Evolutionary conservation across 2,113 vertebrate species (phyloP), one percentile per base, ranked within the genome.

Genomic region (Xerus inauris): DNA sequence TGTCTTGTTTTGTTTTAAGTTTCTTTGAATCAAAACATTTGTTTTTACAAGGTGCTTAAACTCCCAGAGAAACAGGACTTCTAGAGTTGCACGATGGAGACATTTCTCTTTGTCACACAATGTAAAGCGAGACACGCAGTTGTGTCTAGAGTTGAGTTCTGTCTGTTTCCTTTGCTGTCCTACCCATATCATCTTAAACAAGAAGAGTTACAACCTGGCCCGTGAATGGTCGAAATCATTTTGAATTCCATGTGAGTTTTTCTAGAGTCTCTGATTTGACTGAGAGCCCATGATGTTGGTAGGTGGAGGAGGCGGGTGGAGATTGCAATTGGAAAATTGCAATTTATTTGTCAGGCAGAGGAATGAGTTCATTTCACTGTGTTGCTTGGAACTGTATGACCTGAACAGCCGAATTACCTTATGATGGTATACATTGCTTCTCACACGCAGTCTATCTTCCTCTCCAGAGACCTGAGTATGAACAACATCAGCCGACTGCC

Each of bases 381-480:
- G 88, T 83, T 88, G 89, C 97, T 98, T 98, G 95, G 95, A 98
- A 97, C 98, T 97, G 97, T 98, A 97, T 97, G 96, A 97, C 98
- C 86, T 96, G 96, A 98, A 96, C 98, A 98, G 97, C 98, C 98
- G 98, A 97, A 98, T 96, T 82, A 97, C 97, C 94, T 95, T 89
- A 94, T 95, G 96, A 97, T 97, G 95, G 97, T 87, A 10, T 22
- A 81, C 84, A n/a, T 95, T 5, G 0, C 89, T 97, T 77, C 96
- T 98, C 98, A 98, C 97, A 89, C 47, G 89, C 96, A 98, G 94
- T 98, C 98, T 99, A 87, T 98, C 98, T 98, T 98, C 97, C 96
- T 97, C 97, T 97, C 96, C 98, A 99, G 99, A 67, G 99, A 99
- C 98, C 99, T 99, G 98, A 99, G 99, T 96, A 99, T 99, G 99